A percentile compares a stretch with the other conserved stretches of the same genome.
phyloP scores from a whole-genome alignment of 1,140 invertebrate species.

The Orius insidiosus region DNA sequence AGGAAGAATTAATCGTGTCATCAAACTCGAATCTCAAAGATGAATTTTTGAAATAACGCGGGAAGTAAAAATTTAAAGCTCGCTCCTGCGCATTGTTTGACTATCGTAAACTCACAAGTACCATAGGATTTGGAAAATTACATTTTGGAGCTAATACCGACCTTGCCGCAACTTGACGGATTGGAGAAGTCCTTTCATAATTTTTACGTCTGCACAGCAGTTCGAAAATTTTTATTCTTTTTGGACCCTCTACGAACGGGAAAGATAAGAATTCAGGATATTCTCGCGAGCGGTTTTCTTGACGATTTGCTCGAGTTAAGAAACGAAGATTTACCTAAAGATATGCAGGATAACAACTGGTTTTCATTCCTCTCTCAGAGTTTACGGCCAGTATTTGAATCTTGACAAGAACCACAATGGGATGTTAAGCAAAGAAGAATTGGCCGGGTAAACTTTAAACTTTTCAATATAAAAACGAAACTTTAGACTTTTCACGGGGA shows the following conservation, averaged over 20 bases:
- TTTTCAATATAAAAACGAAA: too few species aligned
- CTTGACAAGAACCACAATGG: constrained; percentile 86
- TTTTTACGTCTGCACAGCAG: constrained; percentile 92
- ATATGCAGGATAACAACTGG: constrained; percentile 80
- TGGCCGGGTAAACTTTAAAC: constrained; percentile 30
- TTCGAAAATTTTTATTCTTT: constrained; percentile 91
- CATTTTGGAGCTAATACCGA: constrained; percentile 81
- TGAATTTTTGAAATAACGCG: too few species aligned
- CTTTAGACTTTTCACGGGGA: constrained; percentile 76
- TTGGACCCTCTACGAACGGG: constrained; percentile 76
- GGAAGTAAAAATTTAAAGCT: too few species aligned
- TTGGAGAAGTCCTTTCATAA: constrained; percentile 85
- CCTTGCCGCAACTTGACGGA: constrained; percentile 71
- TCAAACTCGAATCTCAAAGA: too few species aligned
- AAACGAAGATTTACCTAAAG: constrained; percentile 67
- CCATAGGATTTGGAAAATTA: constrained; percentile 94
- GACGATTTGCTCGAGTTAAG: constrained; percentile 79
- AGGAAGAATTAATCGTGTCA: too few species aligned
- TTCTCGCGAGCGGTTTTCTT: constrained; percentile 77
- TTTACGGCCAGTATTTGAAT: constrained; percentile 87
- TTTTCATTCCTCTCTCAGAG: constrained; percentile 81
- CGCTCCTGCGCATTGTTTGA: too few species aligned
- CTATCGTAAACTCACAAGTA: too few species aligned
- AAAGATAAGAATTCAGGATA: constrained; percentile 76
- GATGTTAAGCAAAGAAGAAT: constrained; percentile 60